These are phyloP conservation scores for Monochamus saltuarius DNA, from an alignment of 1,140 invertebrate species.

Conservation along the genomic window DNA sequence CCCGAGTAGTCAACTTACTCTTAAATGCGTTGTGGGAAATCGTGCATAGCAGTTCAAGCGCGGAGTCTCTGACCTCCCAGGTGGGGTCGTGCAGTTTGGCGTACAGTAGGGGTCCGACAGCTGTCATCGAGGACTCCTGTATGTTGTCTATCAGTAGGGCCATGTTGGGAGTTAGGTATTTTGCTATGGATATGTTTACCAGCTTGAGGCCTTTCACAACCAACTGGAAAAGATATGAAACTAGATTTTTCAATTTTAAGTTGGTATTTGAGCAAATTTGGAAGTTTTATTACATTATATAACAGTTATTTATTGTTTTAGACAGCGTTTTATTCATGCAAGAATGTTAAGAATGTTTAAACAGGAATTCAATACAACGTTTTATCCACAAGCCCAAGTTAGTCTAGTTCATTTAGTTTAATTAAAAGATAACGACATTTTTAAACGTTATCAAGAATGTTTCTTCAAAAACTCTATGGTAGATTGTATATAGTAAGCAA, in stretches of 20 bases:
- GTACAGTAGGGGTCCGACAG: conserved; percentile 65
- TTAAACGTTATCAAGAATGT: too few species aligned
- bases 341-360: background rate
- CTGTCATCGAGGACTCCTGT: conserved; percentile 62
- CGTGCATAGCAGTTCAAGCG: conserved; percentile 68
- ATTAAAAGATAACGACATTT: too few species aligned
- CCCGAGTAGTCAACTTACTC: conserved; percentile 57
- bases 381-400: too few species aligned
- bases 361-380: background rate
- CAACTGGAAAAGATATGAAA: conserved; percentile 56
- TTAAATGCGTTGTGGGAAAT: conserved; percentile 67
- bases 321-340: background rate
- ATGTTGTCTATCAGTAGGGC: conserved; percentile 66
- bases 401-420: too few species aligned
- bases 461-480: too few species aligned
- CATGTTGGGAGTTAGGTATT: conserved; percentile 73
- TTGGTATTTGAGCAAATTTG: background rate
- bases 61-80: conserved; percentile 76
- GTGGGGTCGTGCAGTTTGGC: conserved; percentile 68
- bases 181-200: conserved; percentile 66
- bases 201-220: conserved; percentile 67
- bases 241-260: conserved; percentile 5
- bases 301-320: background rate
- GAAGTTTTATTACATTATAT: background rate
- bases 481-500: too few species aligned